These are phyloP conservation scores for Riptortus pedestris DNA, from an alignment of 1,140 invertebrate genomes.

Conservation along the genomic window DNA sequence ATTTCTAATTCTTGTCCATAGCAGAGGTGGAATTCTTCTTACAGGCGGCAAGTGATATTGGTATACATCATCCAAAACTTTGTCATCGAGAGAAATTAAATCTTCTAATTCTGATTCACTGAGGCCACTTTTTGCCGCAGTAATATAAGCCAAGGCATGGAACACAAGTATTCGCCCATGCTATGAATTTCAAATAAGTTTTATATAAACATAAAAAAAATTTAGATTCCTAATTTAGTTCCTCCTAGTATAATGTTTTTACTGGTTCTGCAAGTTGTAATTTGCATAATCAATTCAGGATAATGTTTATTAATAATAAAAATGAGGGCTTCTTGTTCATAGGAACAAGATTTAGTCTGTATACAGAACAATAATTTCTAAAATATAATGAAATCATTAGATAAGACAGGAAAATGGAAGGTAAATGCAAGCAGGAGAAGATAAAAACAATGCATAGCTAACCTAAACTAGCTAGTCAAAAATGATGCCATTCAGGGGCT, in stretches of 20 bases:
- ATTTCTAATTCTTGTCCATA: constrained; percentile 91
- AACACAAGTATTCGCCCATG: constrained; percentile 87
- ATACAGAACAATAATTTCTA: too few species aligned
- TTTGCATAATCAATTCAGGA: not conserved
- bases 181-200: constrained; percentile 37
- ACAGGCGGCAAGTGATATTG: constrained; percentile 96
- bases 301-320: too few species aligned
- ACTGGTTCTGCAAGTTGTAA: not conserved
- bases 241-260: not conserved
- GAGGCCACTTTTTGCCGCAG: constrained; percentile 81
- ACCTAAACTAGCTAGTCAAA: too few species aligned
- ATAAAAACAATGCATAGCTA: too few species aligned
- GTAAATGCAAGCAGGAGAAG: too few species aligned
- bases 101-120: constrained; percentile 91
- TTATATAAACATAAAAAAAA: constrained; percentile 18
- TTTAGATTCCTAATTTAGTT: constrained; percentile 14
- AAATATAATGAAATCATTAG: too few species aligned
- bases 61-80: constrained; percentile 90
- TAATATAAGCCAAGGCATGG: constrained; percentile 88
- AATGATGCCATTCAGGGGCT: too few species aligned
- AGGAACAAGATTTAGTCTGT: too few species aligned
- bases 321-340: too few species aligned
- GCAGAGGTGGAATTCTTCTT: constrained; percentile 80
- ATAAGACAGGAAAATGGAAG: too few species aligned
- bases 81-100: constrained; percentile 87